Evolutionary conservation across 2,888 invertebrate genomes (phyloP), one percentile per base, ranked within the genome.

Genomic region (Philereme transversata): DNA sequence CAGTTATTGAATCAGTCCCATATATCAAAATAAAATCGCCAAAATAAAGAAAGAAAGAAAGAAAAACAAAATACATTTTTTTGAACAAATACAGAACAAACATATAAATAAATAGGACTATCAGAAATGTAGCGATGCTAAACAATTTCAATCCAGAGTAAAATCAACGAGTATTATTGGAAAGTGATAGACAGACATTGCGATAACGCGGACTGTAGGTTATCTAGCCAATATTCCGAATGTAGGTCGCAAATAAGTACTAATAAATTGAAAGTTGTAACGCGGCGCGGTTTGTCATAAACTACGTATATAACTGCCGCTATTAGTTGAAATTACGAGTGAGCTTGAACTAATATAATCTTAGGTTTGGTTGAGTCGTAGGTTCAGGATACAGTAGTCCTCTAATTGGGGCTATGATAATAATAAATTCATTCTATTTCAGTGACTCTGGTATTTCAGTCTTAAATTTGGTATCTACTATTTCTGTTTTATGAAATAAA

Each of bases 161-260:
- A 68, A 64, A 55, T 51, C 9, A 55, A 57, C 41, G 43, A 53
- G 60, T 62, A 54, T 63, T 69, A 66, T 66, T 68, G 61, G 67
- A 68, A 67, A 68, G 64, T 70, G 67, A 68, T 60, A 65, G 64
- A 62, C 67, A 60, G 63, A 47, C 57, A 62, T 61, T 52, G 60
- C 60, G 70, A 68, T 70, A 70, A 55, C 48, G 54, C 43, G 54
- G 51, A 57, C 68, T 56, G 56, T 67, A 62, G 67, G 67, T 71
- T 71, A 71, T 71, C 70, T 64, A 60, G 60, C 10, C 60, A 52
- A 60, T 58, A 63, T 57, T 60, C 51, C 40, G 44, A 68, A 71
- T 61, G 60, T 67, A 66, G 71, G 68, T 65, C 64, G 64, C 61
- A 53, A 62, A 64, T 65, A 62, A 63, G 47, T 58, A 62, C 63